Percentiles rank a stretch among this genome's conserved stretches.
phyloP scores from a whole-genome alignment of 2,797 vertebrate genomes.

The Sebastes steindachneri region DNA sequence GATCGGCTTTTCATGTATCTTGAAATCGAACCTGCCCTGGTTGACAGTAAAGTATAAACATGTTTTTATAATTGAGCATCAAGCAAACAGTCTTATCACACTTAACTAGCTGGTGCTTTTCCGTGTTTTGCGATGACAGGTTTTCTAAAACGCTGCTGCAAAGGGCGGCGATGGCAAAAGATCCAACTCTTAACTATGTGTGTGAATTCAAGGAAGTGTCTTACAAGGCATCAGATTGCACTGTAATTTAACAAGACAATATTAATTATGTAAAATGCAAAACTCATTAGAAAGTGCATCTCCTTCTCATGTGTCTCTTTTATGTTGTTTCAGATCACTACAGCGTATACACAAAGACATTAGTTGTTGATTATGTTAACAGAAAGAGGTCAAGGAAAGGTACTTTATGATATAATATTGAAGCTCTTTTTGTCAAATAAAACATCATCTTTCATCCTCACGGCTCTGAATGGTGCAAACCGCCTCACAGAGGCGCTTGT shows the following conservation, averaged over 20 bases:
- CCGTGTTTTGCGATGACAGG: not conserved
- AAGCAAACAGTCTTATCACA: not conserved
- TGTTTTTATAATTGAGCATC: not conserved
- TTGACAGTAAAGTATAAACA: not conserved
- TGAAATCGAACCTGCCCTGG: not conserved
- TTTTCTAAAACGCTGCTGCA: not conserved
- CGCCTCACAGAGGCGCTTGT: slow-evolving; percentile 74
- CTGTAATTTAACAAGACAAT: not conserved
- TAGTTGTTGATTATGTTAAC: not conserved
- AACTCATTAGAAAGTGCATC: not conserved
- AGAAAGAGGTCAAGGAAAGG: not conserved
- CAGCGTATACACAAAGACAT: not conserved
- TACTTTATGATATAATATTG: not conserved
- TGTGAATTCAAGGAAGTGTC: not conserved
- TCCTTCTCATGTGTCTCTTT: not conserved
- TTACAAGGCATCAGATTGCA: not conserved
- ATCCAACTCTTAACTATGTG: not conserved
- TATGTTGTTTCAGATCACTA: not conserved
- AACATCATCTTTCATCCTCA: not conserved
- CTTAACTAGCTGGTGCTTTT: not conserved
- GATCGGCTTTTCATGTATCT: not conserved
- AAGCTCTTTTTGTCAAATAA: not conserved
- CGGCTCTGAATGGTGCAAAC: slow-evolving; percentile 67
- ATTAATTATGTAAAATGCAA: not conserved
- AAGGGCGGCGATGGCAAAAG: not conserved